Evolutionary conservation across 2,113 vertebrate species (phyloP).

Genomic region (Indicator indicator): DNA sequence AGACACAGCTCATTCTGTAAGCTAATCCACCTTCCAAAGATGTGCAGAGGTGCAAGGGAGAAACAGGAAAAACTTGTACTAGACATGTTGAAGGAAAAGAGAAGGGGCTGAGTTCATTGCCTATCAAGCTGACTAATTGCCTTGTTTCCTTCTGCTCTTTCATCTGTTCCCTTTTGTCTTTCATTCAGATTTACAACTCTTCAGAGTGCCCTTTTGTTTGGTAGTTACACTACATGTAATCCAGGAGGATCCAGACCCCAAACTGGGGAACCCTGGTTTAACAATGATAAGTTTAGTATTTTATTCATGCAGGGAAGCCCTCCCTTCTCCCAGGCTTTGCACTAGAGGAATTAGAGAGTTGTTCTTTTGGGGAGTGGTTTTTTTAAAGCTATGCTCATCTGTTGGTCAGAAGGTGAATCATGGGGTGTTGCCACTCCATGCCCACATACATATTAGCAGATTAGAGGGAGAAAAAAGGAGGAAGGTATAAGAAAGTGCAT

Average conservation of each 20-base stretch:
- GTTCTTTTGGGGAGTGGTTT: slow-evolving; percentile 34
- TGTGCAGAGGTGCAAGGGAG: not conserved
- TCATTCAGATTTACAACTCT: not conserved
- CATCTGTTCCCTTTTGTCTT: not conserved
- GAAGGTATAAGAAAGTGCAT: not conserved
- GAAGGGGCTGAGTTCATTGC: not conserved
- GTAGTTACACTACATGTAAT: not conserved
- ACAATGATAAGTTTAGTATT: not conserved
- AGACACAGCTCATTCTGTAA: not conserved
- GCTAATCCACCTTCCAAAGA: not conserved
- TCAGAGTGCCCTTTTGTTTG: not conserved
- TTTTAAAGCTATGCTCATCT: not conserved
- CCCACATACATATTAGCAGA: slow-evolving; percentile 15
- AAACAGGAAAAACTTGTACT: slow-evolving; percentile 1
- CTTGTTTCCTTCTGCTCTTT: not conserved
- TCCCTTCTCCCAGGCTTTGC: not conserved
- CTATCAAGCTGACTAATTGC: not conserved
- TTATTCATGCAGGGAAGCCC: not conserved
- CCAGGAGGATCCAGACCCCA: not conserved
- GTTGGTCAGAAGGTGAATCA: slow-evolving; percentile 60
- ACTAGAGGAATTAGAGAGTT: not conserved
- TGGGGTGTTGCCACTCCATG: slow-evolving; percentile 22
- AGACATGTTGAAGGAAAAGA: not conserved
- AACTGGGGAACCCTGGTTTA: not conserved
- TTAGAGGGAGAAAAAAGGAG: not conserved